Percentiles rank a stretch among this genome's conserved stretches.
phyloP scores from a whole-genome alignment of 2,113 vertebrate species.

The Ivindomyrus marchei region DNA sequence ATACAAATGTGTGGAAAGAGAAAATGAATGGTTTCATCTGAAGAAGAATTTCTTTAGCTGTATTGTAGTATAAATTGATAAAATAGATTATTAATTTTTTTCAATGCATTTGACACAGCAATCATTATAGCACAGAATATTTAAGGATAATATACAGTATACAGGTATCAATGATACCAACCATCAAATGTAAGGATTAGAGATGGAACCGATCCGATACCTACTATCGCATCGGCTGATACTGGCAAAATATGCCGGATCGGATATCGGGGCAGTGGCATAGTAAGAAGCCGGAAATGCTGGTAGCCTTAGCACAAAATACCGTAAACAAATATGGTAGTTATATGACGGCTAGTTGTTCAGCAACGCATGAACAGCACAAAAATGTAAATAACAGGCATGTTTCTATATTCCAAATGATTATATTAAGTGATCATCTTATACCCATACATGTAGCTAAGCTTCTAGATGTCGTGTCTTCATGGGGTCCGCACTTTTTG shows the following conservation, averaged over 20 bases:
- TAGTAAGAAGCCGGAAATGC: not conserved
- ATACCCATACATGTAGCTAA: too few relatives aligned
- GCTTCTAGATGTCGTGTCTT: too few relatives aligned
- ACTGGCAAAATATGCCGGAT: not conserved
- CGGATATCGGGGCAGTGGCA: too few relatives aligned
- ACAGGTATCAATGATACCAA: not conserved
- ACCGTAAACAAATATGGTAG: not conserved
- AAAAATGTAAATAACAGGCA: too few relatives aligned
- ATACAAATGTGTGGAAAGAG: slow-evolving; percentile 81
- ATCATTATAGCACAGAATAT: not conserved
- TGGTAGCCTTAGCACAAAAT: not conserved
- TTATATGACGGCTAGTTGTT: not conserved
- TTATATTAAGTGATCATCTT: too few relatives aligned
- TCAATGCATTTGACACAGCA: not conserved
- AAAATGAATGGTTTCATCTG: slow-evolving; percentile 57
- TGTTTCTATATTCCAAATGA: too few relatives aligned
- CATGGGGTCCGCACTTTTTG: too few relatives aligned
- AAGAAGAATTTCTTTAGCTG: slow-evolving; percentile 32
- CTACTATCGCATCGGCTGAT: not conserved
- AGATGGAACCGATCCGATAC: not conserved
- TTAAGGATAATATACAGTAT: not conserved
- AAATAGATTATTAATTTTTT: not conserved
- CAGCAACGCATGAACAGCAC: not conserved
- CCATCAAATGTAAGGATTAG: not conserved
- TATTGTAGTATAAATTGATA: not conserved